phyloP scores from a whole-genome alignment of 2,888 invertebrate genomes.

The Sthenelais limicola region DNA sequence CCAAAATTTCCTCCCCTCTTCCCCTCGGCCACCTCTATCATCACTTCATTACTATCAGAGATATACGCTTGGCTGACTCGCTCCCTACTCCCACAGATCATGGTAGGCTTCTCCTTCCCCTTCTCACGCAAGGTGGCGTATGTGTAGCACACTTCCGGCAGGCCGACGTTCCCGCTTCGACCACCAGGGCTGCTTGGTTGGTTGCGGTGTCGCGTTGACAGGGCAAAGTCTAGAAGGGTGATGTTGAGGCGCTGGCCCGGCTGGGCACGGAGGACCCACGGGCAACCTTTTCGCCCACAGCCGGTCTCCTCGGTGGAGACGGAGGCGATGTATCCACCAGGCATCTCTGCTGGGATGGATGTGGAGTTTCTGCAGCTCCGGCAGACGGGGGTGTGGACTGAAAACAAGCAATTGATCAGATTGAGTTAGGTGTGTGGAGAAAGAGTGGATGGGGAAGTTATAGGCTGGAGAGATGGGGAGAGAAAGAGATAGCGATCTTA shows the following conservation, averaged over 20 bases:
- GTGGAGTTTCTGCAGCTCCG: constrained; percentile 26
- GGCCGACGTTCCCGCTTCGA: neutral
- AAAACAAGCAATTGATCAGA: neutral
- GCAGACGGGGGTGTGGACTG: constrained; percentile 36
- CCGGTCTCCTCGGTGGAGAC: constrained; percentile 31
- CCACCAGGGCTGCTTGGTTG: neutral
- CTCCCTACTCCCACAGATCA: constrained; percentile 41
- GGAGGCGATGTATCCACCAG: constrained; percentile 37
- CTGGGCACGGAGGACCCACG: constrained; percentile 33
- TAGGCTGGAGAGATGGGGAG: too few species aligned
- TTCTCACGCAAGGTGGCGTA: constrained; percentile 44
- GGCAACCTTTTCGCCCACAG: constrained; percentile 37
- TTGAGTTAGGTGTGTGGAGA: neutral
- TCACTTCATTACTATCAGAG: constrained; percentile 35
- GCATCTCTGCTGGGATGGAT: constrained; percentile 27
- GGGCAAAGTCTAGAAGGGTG: constrained; percentile 46
- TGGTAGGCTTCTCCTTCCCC: constrained; percentile 22
- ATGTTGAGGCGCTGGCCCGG: constrained; percentile 46
- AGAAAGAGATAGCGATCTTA: too few species aligned
- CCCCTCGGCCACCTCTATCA: constrained; percentile 37
- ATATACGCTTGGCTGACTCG: constrained; percentile 38
- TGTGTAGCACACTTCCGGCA: constrained; percentile 39
- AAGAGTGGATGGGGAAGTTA: too few species aligned
- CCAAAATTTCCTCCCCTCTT: constrained; percentile 35
- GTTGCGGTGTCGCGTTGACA: constrained; percentile 31